phyloP scores from a whole-genome alignment of 1,140 invertebrate genomes.

The Drosophila melanica region DNA sequence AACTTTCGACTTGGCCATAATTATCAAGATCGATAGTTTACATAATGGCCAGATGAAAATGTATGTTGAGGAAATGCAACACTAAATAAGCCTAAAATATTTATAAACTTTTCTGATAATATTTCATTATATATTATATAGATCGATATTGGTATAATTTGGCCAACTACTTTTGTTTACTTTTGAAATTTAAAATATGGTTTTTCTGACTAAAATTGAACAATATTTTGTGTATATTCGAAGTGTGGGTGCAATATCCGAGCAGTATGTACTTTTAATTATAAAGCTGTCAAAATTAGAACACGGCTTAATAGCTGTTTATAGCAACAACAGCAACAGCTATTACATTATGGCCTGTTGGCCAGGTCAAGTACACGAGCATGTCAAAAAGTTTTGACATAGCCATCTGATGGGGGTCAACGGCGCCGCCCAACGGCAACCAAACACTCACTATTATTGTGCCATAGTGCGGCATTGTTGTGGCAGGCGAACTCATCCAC shows the following conservation, averaged over 20 bases:
- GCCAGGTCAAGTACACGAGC: conserved; percentile 67
- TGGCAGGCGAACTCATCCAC: conserved; percentile 23
- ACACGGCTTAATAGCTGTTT: conserved; percentile 13
- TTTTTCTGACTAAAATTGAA: too few relatives aligned
- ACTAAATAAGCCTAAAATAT: too few relatives aligned
- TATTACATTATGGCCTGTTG: conserved; percentile 24
- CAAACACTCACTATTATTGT: conserved; percentile 41
- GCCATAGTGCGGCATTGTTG: conserved; percentile 55
- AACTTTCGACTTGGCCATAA: conserved; percentile 21
- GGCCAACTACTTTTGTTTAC: too few relatives aligned
- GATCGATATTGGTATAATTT: too few relatives aligned
- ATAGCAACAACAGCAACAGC: conserved; percentile 22
- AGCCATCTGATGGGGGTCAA: conserved; percentile 46
- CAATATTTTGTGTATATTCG: not conserved
- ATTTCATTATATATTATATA: too few relatives aligned
- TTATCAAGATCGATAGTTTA: conserved; percentile 13
- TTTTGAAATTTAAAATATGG: too few relatives aligned
- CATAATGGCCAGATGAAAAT: not conserved
- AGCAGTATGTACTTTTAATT: conserved; percentile 15
- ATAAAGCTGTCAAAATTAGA: conserved; percentile 23
- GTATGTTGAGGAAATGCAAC: not conserved
- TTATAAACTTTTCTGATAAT: too few relatives aligned
- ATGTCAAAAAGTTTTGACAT: conserved; percentile 70
- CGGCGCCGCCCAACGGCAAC: conserved; percentile 6
- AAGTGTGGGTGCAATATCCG: conserved; percentile 1